phyloP scores from a whole-genome alignment of 2,888 invertebrate species.

The Tachina fera region DNA sequence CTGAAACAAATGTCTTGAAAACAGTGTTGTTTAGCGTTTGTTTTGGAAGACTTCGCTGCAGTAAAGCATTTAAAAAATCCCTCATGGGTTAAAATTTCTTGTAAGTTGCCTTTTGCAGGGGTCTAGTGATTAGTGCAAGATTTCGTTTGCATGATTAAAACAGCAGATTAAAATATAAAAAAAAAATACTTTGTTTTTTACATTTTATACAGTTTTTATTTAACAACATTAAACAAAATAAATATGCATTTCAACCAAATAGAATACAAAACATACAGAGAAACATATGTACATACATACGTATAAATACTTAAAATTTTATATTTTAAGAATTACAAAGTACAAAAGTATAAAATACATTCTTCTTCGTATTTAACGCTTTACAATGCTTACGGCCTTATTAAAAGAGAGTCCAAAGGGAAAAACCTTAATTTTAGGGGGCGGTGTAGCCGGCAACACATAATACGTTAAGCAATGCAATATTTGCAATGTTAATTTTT shows the following conservation, averaged over 20 bases:
- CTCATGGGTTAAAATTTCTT: no score
- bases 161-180: no score
- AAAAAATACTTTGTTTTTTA: no score
- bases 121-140: no score
- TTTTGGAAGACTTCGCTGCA: no score
- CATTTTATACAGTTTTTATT: no score
- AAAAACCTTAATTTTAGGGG: slow-evolving; percentile 72
- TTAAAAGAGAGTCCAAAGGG: slow-evolving; percentile 71
- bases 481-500: slow-evolving; percentile 75
- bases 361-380: slow-evolving; percentile 53
- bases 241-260: slow-evolving; percentile 13
- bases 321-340: neutral
- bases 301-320: slow-evolving; percentile 1
- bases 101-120: no score
- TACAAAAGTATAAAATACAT: neutral
- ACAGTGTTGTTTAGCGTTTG: no score
- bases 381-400: slow-evolving; percentile 72
- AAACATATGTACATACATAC: neutral
- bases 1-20: no score
- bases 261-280: slow-evolving; percentile 26
- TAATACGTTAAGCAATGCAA: slow-evolving; percentile 78
- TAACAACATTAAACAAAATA: no score
- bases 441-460: slow-evolving; percentile 78
- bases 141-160: no score
- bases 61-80: no score